phyloP scores from a whole-genome alignment of 1,140 invertebrate genomes.

The Drosophila leontia region DNA sequence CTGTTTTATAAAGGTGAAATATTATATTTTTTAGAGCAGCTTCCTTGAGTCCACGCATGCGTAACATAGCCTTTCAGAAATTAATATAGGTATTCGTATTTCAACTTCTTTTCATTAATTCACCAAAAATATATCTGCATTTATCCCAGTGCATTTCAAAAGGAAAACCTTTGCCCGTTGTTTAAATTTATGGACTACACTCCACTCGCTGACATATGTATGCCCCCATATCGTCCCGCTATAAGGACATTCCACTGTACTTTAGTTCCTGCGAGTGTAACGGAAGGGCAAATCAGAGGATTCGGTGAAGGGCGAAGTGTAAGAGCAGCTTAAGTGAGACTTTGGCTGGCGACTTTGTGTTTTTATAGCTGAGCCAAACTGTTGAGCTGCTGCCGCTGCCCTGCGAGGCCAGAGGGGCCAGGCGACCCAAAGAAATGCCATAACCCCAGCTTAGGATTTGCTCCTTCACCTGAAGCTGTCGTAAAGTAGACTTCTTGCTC shows the following conservation, averaged over 20 bases:
- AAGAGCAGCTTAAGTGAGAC: constrained; percentile 64
- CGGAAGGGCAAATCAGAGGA: constrained; percentile 24
- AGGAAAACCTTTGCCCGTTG: constrained; percentile 54
- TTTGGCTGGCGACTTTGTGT: constrained; percentile 73
- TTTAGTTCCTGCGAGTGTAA: constrained; percentile 11
- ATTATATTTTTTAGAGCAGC: not conserved
- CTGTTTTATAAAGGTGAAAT: not conserved
- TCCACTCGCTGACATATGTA: constrained; percentile 57
- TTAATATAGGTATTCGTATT: too few relatives aligned
- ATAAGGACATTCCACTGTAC: constrained; percentile 32
- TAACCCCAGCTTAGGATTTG: constrained; percentile 38
- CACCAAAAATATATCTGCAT: not conserved
- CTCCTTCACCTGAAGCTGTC: constrained; percentile 32
- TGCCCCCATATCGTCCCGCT: constrained; percentile 48
- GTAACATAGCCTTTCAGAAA: not conserved
- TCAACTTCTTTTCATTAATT: too few relatives aligned
- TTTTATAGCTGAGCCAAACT: constrained; percentile 69
- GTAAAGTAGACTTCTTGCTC: constrained; percentile 31
- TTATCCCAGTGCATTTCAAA: not conserved
- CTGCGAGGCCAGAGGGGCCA: constrained; percentile 5
- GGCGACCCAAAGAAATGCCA: constrained; percentile 46
- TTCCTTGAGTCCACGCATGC: not conserved
- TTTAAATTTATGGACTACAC: constrained; percentile 72
- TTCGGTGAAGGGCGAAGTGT: not conserved
- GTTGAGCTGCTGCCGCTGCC: constrained; percentile 61